Evolutionary conservation across 2,797 vertebrate species (phyloP).

Genomic region (Mus caroli): DNA sequence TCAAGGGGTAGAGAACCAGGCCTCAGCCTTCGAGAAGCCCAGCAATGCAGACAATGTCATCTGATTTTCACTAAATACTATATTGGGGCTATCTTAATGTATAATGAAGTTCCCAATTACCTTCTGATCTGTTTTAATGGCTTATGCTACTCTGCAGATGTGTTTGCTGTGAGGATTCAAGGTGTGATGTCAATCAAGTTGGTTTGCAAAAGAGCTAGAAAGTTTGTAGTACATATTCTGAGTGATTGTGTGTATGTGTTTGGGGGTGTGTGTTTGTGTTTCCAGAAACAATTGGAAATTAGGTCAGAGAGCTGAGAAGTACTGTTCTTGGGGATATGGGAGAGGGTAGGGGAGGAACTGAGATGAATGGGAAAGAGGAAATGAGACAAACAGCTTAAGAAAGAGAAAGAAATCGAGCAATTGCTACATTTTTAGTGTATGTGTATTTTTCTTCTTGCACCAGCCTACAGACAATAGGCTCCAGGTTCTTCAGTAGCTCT

Average conservation of each 20-base stretch:
- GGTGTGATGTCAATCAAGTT: neutral
- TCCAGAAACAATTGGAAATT: neutral
- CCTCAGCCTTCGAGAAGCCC: neutral
- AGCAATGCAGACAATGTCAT: conserved; percentile 38
- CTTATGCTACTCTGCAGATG: neutral
- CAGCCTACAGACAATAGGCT: neutral
- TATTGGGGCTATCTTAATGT: conserved; percentile 18
- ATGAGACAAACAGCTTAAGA: neutral
- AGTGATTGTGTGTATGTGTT: neutral
- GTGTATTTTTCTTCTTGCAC: neutral
- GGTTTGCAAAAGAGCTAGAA: neutral
- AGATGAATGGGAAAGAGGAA: neutral
- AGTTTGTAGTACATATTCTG: neutral
- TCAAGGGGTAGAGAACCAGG: neutral
- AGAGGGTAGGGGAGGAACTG: too few relatives aligned
- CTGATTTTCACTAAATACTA: conserved; percentile 35
- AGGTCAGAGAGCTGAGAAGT: neutral
- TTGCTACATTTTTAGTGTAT: neutral
- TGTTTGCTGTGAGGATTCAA: neutral
- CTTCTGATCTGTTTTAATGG: conserved; percentile 8
- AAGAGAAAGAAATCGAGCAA: neutral
- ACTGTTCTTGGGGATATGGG: rapidly evolving
- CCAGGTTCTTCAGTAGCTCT: neutral
- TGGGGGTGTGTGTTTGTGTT: neutral
- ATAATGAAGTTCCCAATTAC: conserved; percentile 18